Conservation (phyloP, 2,888 invertebrate species). For the Yponomeuta sedellus region DNA sequence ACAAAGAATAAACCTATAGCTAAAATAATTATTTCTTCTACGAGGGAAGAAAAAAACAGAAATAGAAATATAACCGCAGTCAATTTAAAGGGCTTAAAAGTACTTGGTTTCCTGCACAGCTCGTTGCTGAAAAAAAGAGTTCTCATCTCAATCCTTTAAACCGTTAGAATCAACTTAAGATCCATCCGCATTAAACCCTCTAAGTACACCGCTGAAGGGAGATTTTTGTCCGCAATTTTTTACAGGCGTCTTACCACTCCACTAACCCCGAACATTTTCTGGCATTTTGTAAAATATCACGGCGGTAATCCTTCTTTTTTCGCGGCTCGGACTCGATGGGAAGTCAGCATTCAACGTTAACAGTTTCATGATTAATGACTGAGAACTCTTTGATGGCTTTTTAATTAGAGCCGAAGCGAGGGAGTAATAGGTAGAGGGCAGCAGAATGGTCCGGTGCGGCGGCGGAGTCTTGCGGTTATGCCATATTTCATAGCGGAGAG, state of each 20-base stretch:
- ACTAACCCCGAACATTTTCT: conserved; percentile 66
- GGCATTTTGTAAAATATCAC: conserved; percentile 66
- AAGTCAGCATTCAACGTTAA: conserved; percentile 72
- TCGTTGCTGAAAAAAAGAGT: conserved; percentile 53
- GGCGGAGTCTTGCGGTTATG: conserved; percentile 46
- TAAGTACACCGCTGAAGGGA: conserved; percentile 39
- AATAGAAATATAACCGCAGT: conserved; percentile 45
- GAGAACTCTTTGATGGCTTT: conserved; percentile 77
- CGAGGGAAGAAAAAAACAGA: conserved; percentile 38
- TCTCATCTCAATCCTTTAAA: conserved; percentile 57
- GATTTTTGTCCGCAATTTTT: conserved; percentile 43
- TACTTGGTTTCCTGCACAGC: conserved; percentile 39
- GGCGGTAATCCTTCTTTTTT: conserved; percentile 61
- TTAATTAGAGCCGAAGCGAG: conserved; percentile 77
- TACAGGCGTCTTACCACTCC: conserved; percentile 58
- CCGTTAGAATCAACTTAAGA: conserved; percentile 65
- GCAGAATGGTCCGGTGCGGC: background rate
- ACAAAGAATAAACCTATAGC: no score
- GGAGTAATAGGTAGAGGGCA: conserved; percentile 50
- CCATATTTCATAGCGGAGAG: conserved; percentile 70
- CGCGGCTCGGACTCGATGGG: conserved; percentile 49
- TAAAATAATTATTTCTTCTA: conserved; percentile 32
- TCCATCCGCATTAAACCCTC: conserved; percentile 57
- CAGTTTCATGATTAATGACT: conserved; percentile 77
- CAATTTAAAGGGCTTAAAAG: conserved; percentile 66